These are phyloP conservation scores for Budorcas taxicolor DNA, from an alignment of 2,113 vertebrate genomes.

Conservation along the genomic window DNA sequence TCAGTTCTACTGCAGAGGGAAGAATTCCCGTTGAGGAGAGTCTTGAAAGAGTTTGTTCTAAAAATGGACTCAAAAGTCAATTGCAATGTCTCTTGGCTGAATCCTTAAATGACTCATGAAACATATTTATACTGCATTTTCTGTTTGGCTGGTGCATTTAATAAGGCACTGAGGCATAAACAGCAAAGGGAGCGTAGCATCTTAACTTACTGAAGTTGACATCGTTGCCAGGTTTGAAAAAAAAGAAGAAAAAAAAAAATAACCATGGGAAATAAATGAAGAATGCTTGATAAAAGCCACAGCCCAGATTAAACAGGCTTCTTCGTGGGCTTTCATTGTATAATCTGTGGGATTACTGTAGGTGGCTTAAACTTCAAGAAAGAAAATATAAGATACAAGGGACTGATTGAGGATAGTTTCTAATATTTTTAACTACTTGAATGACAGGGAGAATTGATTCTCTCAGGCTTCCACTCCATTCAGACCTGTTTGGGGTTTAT, in stretches of 20 bases:
- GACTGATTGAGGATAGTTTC: neutral
- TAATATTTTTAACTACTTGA: slow-evolving; percentile 35
- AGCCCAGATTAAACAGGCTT: neutral
- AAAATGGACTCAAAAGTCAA: slow-evolving; percentile 81
- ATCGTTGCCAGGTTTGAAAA: slow-evolving; percentile 41
- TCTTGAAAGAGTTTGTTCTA: slow-evolving; percentile 78
- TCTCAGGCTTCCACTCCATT: neutral
- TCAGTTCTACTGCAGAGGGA: slow-evolving; percentile 70
- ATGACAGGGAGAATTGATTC: slow-evolving; percentile 63
- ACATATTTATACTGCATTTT: slow-evolving; percentile 75
- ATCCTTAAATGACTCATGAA: slow-evolving; percentile 80
- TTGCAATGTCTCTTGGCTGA: slow-evolving; percentile 72
- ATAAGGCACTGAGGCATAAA: slow-evolving; percentile 64
- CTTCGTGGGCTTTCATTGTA: neutral
- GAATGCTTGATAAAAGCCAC: neutral
- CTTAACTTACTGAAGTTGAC: slow-evolving; percentile 63
- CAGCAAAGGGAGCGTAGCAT: slow-evolving; percentile 41
- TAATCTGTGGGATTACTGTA: neutral
- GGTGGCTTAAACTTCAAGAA: neutral
- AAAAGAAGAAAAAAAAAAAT: neutral
- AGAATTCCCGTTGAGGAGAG: slow-evolving; percentile 58
- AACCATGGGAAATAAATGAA: slow-evolving; percentile 35
- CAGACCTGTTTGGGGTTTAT: slow-evolving; percentile 63
- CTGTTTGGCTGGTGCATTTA: slow-evolving; percentile 74
- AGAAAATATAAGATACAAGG: slow-evolving; percentile 49